Base-by-base conservation (phyloP, 1,140 invertebrate genomes). In the Tetraneura akinire region DNA sequence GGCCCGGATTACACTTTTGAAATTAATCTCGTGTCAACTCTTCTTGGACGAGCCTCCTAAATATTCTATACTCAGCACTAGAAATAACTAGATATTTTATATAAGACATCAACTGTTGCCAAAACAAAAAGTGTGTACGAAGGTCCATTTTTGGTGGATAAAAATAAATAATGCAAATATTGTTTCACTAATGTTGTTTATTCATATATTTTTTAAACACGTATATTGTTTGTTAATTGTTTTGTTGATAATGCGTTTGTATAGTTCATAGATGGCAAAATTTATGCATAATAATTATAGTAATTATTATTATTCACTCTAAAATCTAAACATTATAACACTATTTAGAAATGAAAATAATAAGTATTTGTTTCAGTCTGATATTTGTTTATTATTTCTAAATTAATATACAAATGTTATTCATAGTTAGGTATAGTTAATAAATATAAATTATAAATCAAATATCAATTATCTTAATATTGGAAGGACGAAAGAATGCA, bases 21-120 rank as follows among this genome's bases (percentile, higher is more conserved):
- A 71, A 71, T 71, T 71, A 71, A 51, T 51, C 14, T 49, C 23
- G 11, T 23, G 68, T 71, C 49, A 71, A 71, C 57, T 62, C 32
- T 32, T 62, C 57, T 62, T 62, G 26, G 57, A 62, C 11, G 26
- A 62, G 57, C 32, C 26, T 29, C 23, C 26, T 62, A 18, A 62
- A 62, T n/a, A n/a, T 62, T 62, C 57, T 32, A n/a, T n/a, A 32
- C 16, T 62, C 14, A 14, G 18, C 26, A 62, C 57, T 62, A 62
- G 57, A 62, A 62, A 32, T 62, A 62, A 62, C 11, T 62, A 62
- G 26, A 32, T 26, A 57, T 29, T 62, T 62, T 62, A 1, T 13
- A 62, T 62, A 29, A 62, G 13, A 62, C 14, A 3, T 62, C 23
- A 16, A 29, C 29, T 62, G 6, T 32, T 62, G 57, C 57, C 57